A percentile compares a stretch with the other conserved stretches of the same genome.
Conservation (phyloP, 2,888 invertebrate species). For the Alcis repandata region DNA sequence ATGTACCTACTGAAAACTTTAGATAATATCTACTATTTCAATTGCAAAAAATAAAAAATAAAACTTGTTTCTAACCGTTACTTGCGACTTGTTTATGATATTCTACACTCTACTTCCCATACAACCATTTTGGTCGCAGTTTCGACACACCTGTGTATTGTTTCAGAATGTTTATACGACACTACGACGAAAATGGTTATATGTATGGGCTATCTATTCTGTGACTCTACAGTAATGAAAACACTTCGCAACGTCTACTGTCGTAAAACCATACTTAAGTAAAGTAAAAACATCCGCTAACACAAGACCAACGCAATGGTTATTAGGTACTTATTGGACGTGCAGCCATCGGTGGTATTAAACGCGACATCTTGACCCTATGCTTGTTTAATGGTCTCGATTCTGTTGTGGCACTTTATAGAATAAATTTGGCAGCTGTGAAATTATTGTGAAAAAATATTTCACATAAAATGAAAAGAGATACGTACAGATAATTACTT, state of each 20-base stretch:
- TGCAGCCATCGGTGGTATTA: not conserved
- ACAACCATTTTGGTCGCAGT: too few relatives aligned
- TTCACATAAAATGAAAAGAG: not conserved
- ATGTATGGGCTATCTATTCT: too few relatives aligned
- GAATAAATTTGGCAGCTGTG: too few relatives aligned
- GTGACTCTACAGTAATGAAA: not conserved
- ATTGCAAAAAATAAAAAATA: not conserved
- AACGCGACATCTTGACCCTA: not conserved
- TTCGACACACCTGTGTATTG: too few relatives aligned
- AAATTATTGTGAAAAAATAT: too few relatives aligned
- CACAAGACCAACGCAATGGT: not conserved
- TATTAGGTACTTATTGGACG: not conserved
- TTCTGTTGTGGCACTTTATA: too few relatives aligned
- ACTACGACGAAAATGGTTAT: too few relatives aligned
- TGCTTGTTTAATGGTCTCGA: too few relatives aligned
- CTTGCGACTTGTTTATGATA: not conserved
- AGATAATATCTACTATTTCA: slow-evolving; percentile 2
- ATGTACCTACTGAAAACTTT: slow-evolving; percentile 13
- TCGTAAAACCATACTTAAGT: slow-evolving; percentile 2
- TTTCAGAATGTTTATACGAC: too few relatives aligned
- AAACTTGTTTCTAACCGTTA: too few relatives aligned
- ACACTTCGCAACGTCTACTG: not conserved
- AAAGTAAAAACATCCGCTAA: slow-evolving; percentile 2
- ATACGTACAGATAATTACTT: not conserved
- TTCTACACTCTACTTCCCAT: not conserved